Evolutionary conservation across 2,113 vertebrate genomes (phyloP), one percentile per base, ranked within the genome.

Genomic region (Petrocephalus microphthalmus): DNA sequence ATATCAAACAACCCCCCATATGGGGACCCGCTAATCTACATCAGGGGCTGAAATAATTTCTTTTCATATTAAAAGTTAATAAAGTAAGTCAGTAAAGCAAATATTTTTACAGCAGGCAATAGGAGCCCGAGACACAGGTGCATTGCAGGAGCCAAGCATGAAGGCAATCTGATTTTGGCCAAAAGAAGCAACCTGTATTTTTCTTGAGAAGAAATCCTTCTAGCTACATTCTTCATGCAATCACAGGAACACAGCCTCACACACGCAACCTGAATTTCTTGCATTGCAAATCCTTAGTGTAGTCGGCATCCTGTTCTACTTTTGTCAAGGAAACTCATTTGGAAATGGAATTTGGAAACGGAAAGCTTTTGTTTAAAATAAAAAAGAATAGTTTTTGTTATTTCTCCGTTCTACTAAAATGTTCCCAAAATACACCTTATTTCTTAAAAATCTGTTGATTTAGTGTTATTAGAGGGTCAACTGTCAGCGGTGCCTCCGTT

Each of bases 1-100:
- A 88, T 89, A 71, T 89, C 84, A 89, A 19, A 29, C 64, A 54
- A 45, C 49, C 57, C 60, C 84, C 64, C 22, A 45, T 49, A 29
- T 13, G n/a, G 74, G 6, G 52, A 45, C 74, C 57, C 7, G 25
- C 74, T 47, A 20, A 84, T 91, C 90, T 91, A 91, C 90, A 89
- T 83, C 83, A 7, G 6, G 90, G 91, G 90, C 90, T 91, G 91
- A 89, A 92, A 91, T 88, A 87, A 86, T 87, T 92, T 92, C 92
- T 91, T 91, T 92, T 93, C 91, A 91, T 91, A 90, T 93, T 93
- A 92, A 92, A 93, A 91, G 88, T 91, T 93, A 93, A 93, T 93
- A 92, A 93, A 93, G 91, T n/a, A 85, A 67, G 91, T 93, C 90
- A 90, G 91, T 90, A 89, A 91, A 87, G 91, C 91, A 93, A 93